Evolutionary conservation across 2,888 invertebrate genomes (phyloP).

Genomic region (Aphidius colemani): DNA sequence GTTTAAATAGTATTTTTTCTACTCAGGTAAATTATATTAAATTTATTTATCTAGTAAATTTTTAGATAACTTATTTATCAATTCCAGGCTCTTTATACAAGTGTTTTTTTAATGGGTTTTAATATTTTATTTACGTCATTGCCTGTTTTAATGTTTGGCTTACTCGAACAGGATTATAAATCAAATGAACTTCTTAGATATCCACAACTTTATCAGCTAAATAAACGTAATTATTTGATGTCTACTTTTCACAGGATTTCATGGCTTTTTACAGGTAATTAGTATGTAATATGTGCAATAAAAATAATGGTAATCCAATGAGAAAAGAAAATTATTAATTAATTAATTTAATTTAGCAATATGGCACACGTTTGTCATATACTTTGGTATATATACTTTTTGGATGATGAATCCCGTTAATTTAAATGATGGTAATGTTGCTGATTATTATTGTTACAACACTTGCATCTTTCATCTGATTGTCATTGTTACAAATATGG

Average conservation of each 20-base stretch:
- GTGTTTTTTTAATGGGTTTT: conserved; percentile 75
- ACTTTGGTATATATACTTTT: conserved; percentile 62
- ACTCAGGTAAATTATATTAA: conserved; percentile 56
- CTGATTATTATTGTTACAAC: conserved; percentile 62
- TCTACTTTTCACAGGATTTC: conserved; percentile 66
- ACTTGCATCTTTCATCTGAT: conserved; percentile 50
- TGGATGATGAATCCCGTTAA: conserved; percentile 62
- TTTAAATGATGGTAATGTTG: conserved; percentile 62
- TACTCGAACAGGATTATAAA: conserved; percentile 75
- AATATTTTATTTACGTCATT: conserved; percentile 78
- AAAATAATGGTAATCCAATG: conserved; percentile 9
- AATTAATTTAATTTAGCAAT: conserved; percentile 57
- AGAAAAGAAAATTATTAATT: too few species aligned
- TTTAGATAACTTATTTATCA: conserved; percentile 54
- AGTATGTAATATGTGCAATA: conserved; percentile 3
- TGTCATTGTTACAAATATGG: conserved; percentile 46
- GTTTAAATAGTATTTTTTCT: conserved; percentile 59
- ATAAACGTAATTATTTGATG: conserved; percentile 68
- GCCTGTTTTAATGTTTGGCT: conserved; percentile 74
- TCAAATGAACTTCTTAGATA: conserved; percentile 64
- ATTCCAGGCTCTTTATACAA: conserved; percentile 75
- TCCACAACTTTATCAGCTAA: conserved; percentile 72
- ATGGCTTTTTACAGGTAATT: conserved; percentile 65
- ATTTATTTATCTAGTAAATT: background rate
- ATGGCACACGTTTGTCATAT: conserved; percentile 71